Evolutionary conservation across 2,797 vertebrate species (phyloP), one percentile per base, ranked within the genome.

Genomic region (Gallinago nigripennis): DNA sequence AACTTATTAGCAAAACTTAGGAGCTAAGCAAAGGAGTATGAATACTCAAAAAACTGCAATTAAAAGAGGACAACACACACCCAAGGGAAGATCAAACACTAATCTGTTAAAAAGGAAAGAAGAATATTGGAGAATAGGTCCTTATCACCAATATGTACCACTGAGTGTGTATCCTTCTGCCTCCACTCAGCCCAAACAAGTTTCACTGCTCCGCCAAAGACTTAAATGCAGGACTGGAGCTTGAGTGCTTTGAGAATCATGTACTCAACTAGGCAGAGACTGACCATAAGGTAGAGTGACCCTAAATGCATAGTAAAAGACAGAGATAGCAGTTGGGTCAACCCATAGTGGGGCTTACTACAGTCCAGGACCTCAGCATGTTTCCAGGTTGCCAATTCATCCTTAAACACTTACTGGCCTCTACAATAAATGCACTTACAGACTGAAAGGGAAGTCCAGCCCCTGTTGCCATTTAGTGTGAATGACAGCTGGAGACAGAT

Each of bases 1-100:
- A 95, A 92, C 90, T 89, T 91, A 94, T 95, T 96, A 97, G 96
- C 91, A 94, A 89, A 95, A 93, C 57, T 83, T 58, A 65, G 43
- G 61, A 91, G 78, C 92, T 93, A 88, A 95, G 95, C 73, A 96
- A 83, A 92, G 53, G 80, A 65, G 68, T 46, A 78, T 48, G 71
- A 96, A 77, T 78, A 57, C 65, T 72, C 50, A 72, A 90, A 95
- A 94, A 77, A 2, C 12, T 85, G 75, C 88, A 94, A 94, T 95
- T 90, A 92, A 86, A 82, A 91, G 72, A 95, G 78, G 90, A 93
- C 90, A 94, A 94, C 81, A 66, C 58, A 94, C 90, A 81, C 83
- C 83, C 83, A 93, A 80, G 45, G 78, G 69, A 95, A 96, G 95
- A 96, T 92, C 93, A 97, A 88, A 82, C 45, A 56, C 65, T 87